phyloP scores from a whole-genome alignment of 1,140 invertebrate genomes.

The Zaprionus vittiger region DNA sequence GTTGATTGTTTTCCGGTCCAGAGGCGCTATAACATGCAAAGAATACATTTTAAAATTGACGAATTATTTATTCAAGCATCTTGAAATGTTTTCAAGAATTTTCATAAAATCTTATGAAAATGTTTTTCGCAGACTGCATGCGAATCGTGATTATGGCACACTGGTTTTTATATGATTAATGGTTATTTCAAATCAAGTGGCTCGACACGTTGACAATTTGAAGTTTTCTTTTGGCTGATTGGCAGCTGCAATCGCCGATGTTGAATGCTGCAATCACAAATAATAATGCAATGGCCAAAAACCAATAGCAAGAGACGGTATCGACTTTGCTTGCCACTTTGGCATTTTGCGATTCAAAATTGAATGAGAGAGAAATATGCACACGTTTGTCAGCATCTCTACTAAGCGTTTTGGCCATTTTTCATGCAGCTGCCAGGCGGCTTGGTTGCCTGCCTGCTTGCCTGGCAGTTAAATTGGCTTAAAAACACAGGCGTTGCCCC shows the following conservation, averaged over 20 bases:
- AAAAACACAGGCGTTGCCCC: constrained; percentile 27
- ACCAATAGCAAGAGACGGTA: neutral
- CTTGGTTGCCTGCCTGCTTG: too few relatives aligned
- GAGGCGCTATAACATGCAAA: neutral
- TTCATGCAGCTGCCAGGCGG: constrained; percentile 24
- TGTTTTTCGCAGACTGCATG: neutral
- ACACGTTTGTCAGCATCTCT: constrained; percentile 42
- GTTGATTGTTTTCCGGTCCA: constrained; percentile 34
- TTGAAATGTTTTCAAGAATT: neutral
- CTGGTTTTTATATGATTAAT: constrained; percentile 9
- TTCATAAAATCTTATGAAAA: neutral
- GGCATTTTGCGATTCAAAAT: constrained; percentile 58
- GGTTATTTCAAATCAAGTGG: neutral
- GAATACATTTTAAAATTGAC: neutral
- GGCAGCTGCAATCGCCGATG: constrained; percentile 60
- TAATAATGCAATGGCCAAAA: constrained; percentile 30
- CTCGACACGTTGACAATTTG: constrained; percentile 71
- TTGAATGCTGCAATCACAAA: constrained; percentile 62
- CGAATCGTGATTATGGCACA: neutral
- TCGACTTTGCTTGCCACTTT: constrained; percentile 1
- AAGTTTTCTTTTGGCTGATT: constrained; percentile 55
- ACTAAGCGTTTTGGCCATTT: constrained; percentile 56
- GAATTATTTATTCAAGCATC: neutral
- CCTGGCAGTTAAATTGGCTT: constrained; percentile 38
- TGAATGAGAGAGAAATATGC: constrained; percentile 40